Evolutionary conservation across 92 coral and sea anemone genomes (phyloP), one percentile per base, ranked within the genome.

Genomic region (Zoanthus sansibaricus): DNA sequence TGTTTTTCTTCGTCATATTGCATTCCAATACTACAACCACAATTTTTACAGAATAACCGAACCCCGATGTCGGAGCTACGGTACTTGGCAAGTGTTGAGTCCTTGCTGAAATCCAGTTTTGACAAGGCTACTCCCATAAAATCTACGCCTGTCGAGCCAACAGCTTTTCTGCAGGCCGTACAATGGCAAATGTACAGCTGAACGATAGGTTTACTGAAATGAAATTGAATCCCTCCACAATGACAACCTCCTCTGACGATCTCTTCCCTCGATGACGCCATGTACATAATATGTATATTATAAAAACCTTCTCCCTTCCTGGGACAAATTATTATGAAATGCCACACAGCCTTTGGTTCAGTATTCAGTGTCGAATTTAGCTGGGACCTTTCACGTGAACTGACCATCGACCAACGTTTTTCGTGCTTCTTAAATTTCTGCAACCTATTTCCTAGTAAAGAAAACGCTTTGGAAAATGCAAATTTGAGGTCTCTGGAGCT

Each of bases 11-110:
- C 62, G 25, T 54, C 67, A n/a, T 20, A 76, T 31, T 76, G 66
- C 18, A 76, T 51, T 4, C 82, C 82, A 16, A 76, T 54, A 76
- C 82, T 76, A 48, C 82, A 76, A n/a, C 82, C 82, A 30, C 82
- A 76, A 17, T 21, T 76, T 18, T 25, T 76, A 56, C 82, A 76
- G 52, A 76, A 76, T 67, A 15, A 76, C 46, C 82, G 82, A 76
- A n/a, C 52, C 3, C 66, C 82, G 30, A 0, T 12, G 47, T 54
- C 62, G 68, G 82, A 76, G 82, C 82, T 76, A 3, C 82, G 82
- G 82, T 76, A 76, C 18, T 76, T 76, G 25, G 67, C 12, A 42
- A 76, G 82, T 7, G 67, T 76, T 0, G 47, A 76, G 64, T 76
- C 82, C 12, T 76, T 76, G 11, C 11, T 76, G 3, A 76, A 17